phyloP scores from a whole-genome alignment of 2,797 vertebrate genomes.

The Hyperoplus lanceolatus region DNA sequence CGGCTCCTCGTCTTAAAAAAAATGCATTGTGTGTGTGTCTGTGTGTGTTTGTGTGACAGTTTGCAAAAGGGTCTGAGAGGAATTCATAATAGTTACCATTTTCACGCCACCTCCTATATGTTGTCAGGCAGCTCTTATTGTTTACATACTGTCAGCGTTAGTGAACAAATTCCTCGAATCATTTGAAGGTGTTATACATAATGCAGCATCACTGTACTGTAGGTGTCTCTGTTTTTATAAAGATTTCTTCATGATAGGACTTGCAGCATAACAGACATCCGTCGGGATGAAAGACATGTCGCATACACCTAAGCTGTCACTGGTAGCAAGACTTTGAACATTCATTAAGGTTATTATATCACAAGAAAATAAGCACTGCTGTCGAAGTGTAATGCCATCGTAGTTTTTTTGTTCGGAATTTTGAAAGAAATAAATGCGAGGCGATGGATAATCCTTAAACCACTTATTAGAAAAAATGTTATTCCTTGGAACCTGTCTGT shows the following conservation, averaged over 20 bases:
- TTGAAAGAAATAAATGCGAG: neutral
- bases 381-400: neutral
- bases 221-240: neutral
- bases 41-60: neutral
- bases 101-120: neutral
- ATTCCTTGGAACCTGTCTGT: conserved; percentile 48
- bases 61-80: neutral
- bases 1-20: conserved; percentile 4
- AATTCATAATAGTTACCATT: neutral
- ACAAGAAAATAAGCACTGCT: neutral
- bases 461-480: conserved; percentile 38
- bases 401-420: neutral
- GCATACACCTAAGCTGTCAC: conserved; percentile 46
- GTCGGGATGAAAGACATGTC: conserved; percentile 6
- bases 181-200: neutral
- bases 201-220: neutral
- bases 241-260: neutral
- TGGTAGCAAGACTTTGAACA: conserved; percentile 4
- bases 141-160: conserved; percentile 61
- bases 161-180: neutral
- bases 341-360: neutral
- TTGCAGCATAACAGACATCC: neutral
- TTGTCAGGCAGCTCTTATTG: conserved; percentile 58
- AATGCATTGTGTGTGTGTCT: conserved; percentile 17
- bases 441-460: conserved; percentile 3